Evolutionary conservation across 2,797 vertebrate genomes (phyloP), one percentile per base, ranked within the genome.

Genomic region (Xiphophorus birchmanni): DNA sequence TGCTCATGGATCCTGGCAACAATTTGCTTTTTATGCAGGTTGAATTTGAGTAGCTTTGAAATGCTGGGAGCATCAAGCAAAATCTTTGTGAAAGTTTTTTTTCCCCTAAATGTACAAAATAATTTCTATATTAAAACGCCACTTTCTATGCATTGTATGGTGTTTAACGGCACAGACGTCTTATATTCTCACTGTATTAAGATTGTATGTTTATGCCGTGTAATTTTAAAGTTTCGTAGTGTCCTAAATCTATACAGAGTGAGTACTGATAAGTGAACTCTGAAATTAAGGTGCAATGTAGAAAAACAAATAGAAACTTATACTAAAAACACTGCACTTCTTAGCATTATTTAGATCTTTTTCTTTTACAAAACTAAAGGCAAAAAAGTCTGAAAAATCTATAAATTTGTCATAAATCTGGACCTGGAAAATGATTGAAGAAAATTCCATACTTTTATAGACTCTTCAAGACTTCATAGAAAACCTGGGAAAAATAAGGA

Each of bases 1-100:
- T 72, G 75, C 90, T 87, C 84, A 83, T 88, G 88, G 48, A 84
- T 80, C 81, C 74, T 74, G 86, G 84, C 84, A 86, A 72, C 74
- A 69, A 60, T 79, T 56, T 72, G 74, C 44, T 74, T 77, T 78
- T 79, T 75, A 56, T 29, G 42, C 82, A 74, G 52, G 78, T 63
- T 87, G 50, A 78, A 81, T 77, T 71, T 79, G 50, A 54, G 52
- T 73, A 56, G 81, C 42, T 86, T 69, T 69, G 65, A 82, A 79
- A 65, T 26, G 13, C 73, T 84, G 29, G 21, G 65, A 71, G 29
- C 23, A 52, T 21, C 17, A 73, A 42, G 26, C 32, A 75, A 69
- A 50, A 0, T 35, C 4, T 63, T 17, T 18, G 0, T 63, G 12
- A 35, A 29, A 32, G 58, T 29, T 29, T 58, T 54, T 58, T 23